Base-by-base conservation (phyloP, 2,797 vertebrate species). In the Sebastes wilsoni region DNA sequence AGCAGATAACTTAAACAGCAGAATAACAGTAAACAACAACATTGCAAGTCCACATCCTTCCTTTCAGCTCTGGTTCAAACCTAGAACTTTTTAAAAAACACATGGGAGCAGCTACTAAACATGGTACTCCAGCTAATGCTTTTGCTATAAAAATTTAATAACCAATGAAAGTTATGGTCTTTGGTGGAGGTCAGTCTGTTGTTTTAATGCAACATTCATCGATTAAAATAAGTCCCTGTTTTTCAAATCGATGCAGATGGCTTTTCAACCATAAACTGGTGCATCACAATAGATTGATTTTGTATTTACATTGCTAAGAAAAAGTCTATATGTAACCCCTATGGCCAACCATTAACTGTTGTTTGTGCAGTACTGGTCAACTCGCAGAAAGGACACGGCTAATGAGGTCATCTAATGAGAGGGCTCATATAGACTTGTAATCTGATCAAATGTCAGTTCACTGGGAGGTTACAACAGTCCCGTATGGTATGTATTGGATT, bases 391-490 rank as follows among this genome's bases (percentile, higher is more conserved):
- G 18, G 60, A 67, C 46, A 65, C 22, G 7, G 56, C 28, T 22
- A 46, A 55, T 66, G 46, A 8, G 64, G 64, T 36, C 65, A 66
- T 84, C 20, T 30, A n/a, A 67, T 30, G 22, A 58, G 13, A 61
- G 54, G 61, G 36, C 38, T 46, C 49, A 55, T 60, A 60, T 67
- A 27, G 72, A 73, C 46, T 74, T 54, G 14, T 5, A 78, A 20
- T 76, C 75, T 70, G 71, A 80, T 84, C 60, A 55, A 10, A 59
- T 70, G 75, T 56, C 55, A 75, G 22, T 73, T 78, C 55, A 75
- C 16, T 68, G 49, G 22, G 32, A 74, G 68, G 52, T 75, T 62
- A 60, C 3, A 23, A 74, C 38, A 42, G 28, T 58, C 25, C 11
- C 10, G 56, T 27, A 23, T 66, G 22, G 13, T 34, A 23, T 65